These are phyloP conservation scores for Drosophila atroscutellata DNA, from an alignment of 2,888 invertebrate species.

Conservation along the genomic window DNA sequence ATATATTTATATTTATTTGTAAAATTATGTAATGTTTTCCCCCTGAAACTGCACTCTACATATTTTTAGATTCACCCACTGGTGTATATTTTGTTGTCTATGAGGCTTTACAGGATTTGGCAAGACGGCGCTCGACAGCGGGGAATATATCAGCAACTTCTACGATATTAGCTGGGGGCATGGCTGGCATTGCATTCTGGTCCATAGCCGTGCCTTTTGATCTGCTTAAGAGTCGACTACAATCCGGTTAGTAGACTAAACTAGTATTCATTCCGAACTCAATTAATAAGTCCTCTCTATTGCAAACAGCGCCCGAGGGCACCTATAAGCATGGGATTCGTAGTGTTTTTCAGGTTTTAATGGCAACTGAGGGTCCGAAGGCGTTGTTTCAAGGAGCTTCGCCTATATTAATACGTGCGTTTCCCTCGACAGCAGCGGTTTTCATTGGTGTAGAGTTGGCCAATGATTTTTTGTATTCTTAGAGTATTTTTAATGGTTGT, in stretches of 20 bases:
- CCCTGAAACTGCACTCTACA: not conserved
- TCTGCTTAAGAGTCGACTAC: constrained; percentile 97
- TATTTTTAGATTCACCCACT: constrained; percentile 95
- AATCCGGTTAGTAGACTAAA: constrained; percentile 89
- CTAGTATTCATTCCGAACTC: not conserved
- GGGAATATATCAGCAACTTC: constrained; percentile 86
- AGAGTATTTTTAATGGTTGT: constrained; percentile 20
- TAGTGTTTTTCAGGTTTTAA: constrained; percentile 94
- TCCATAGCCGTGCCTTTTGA: constrained; percentile 98
- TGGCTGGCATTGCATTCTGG: constrained; percentile 99
- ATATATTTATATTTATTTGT: not conserved
- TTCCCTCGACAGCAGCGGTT: constrained; percentile 99
- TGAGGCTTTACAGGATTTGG: constrained; percentile 92
- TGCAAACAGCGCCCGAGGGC: constrained; percentile 92
- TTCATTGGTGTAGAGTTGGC: constrained; percentile 97
- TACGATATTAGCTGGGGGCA: constrained; percentile 97
- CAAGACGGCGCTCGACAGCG: constrained; percentile 87
- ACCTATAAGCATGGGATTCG: constrained; percentile 96
- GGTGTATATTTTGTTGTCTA: constrained; percentile 99
- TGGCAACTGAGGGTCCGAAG: constrained; percentile 94
- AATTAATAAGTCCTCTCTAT: not conserved
- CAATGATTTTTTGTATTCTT: constrained; percentile 89
- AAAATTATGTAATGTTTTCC: not conserved
- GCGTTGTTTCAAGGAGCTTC: constrained; percentile 97
- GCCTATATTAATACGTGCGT: constrained; percentile 98